Evolutionary conservation across 2,797 vertebrate genomes (phyloP), one percentile per base, ranked within the genome.

Genomic region (Heliangelus exortis): DNA sequence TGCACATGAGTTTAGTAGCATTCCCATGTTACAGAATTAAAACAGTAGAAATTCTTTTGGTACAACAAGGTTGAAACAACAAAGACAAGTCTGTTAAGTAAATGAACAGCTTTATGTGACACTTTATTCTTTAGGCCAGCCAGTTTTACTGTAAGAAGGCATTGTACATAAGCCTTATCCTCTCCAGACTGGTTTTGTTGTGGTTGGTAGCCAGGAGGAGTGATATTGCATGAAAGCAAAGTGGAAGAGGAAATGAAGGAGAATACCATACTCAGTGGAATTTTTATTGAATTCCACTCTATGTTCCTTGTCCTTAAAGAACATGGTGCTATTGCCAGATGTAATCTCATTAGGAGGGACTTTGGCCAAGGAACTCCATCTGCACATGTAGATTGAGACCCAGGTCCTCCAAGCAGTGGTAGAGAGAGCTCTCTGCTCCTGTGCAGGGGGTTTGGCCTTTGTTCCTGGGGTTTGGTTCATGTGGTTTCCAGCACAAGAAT

Each of bases 171-270:
- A 92, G 89, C 34, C 21, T 90, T n/a, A 23, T 15, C 87, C 16
- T 93, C 17, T 55, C 34, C 66, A 80, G 68, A 20, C 16, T 78
- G 20, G 31, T 78, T 91, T 92, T 55, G 39, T 45, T 87, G 43
- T 16, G 41, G 54, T 31, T 17, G 6, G 67, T 87, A 89, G 50
- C 26, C 45, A 57, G 80, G 22, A 90, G 78, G 22, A 89, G 19
- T 3, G 2, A 45, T 29, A 68, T 15, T 41, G 15, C 21, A 13
- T 19, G 58, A 51, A 55, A 78, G 45, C 7, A 57, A 10, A 78
- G 55, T 28, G 29, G 62, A 81, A 92, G 39, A 94, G 93, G 93
- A 96, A 95, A 94, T 92, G 54, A 93, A 96, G 50, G 69, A 91
- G 59, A 85, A 91, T 85, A 90, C 45, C 71, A 79, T 15, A 45